These are phyloP conservation scores for Bimastos eiseni DNA, from an alignment of 2,888 invertebrate genomes.

Conservation along the genomic window DNA sequence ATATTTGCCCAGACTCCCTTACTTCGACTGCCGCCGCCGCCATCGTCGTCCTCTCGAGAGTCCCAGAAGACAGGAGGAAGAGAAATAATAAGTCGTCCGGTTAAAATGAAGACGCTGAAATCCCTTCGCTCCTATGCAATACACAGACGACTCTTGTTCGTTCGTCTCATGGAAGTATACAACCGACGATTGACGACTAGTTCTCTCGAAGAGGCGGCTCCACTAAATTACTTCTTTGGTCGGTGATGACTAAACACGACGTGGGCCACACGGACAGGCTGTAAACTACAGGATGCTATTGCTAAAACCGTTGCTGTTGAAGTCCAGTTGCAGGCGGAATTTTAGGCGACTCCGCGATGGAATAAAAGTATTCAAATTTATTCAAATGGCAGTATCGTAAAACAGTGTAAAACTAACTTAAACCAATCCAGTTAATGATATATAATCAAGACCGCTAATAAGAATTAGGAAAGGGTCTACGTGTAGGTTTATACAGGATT, in stretches of 20 bases:
- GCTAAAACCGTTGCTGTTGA: not conserved
- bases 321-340: not conserved
- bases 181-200: not conserved
- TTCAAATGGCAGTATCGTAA: not conserved
- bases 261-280: not conserved
- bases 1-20: slow-evolving; percentile 21
- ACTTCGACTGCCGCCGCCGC: not conserved
- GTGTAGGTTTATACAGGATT: not conserved
- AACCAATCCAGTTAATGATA: not conserved
- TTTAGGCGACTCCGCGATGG: not conserved
- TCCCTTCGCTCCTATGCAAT: not conserved
- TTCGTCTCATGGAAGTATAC: not conserved
- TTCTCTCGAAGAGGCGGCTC: not conserved
- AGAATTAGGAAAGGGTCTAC: not conserved
- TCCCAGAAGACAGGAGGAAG: not conserved
- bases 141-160: not conserved
- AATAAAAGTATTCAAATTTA: not conserved
- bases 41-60: not conserved
- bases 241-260: not conserved
- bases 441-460: no score
- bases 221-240: not conserved
- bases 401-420: not conserved
- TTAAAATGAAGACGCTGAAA: not conserved
- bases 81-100: slow-evolving; percentile 13
- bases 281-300: not conserved